Base-by-base conservation (phyloP, 2,113 vertebrate species). In the Ia io region DNA sequence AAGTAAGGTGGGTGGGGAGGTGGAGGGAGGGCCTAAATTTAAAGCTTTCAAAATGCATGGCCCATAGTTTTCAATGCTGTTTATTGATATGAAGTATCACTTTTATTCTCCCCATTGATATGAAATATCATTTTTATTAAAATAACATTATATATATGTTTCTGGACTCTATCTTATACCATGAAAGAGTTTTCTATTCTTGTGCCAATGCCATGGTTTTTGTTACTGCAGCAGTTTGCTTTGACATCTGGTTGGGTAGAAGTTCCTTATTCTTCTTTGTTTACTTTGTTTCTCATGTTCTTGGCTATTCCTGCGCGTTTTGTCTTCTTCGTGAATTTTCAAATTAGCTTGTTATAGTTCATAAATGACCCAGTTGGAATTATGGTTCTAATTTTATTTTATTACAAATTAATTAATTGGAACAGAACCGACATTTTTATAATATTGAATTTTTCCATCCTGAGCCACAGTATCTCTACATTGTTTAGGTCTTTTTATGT, bases 121-220 rank as follows among this genome's bases (percentile, higher is more conserved):
- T 56, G 63, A 84, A 92, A 42, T 85, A 77, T 67, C n/a, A 85
- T 53, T 89, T 92, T 79, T 80, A 73, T 94, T 35, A 92, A 73
- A 85, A 73, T 94, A 73, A 91, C 59, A 16, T 59, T 6, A 59
- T 49, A 65, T 47, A 25, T 88, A 49, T 51, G 16, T 80, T 96
- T 88, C 56, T 92, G 89, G 22, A 59, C 65, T 88, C 49, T 70
- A 20, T 35, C 28, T n/a, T 56, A 35, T 67, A 65, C 14, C 17
- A 74, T 23, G 13, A 61, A 78, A 79, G 25, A 35, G 6, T 42
- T 40, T 84, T 80, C 65, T 69, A 42, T 85, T 89, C 65, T 53
- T 47, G 17, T 6, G 47, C 78, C 89, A 84, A 61, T 23, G 40
- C 16, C 49, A 32, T 56, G 51, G 70, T 71, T 77, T 78, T 63